Evolutionary conservation across 1,140 invertebrate species (phyloP).

Genomic region (Periplaneta americana): DNA sequence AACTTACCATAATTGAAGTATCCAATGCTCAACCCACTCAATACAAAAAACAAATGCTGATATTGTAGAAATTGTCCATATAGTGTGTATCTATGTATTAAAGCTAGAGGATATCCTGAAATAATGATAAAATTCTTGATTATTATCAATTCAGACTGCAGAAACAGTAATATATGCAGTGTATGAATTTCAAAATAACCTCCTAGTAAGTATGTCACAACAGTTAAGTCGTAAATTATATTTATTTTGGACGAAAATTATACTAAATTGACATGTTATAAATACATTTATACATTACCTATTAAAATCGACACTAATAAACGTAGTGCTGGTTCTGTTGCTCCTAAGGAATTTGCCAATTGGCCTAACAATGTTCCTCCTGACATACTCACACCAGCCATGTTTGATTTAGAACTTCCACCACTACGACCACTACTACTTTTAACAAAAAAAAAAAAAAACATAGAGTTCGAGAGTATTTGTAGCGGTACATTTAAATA

Average conservation of each 20-base stretch:
- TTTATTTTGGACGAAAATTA: neutral
- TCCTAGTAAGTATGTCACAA: neutral
- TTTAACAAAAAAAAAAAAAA: neutral
- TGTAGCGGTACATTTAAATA: neutral
- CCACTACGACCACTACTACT: no score
- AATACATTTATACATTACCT: slow-evolving; percentile 4
- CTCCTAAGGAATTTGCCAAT: slow-evolving; percentile 8
- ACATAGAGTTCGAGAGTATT: neutral
- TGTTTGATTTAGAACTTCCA: neutral
- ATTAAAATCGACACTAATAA: slow-evolving; percentile 15
- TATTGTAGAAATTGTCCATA: slow-evolving; percentile 9
- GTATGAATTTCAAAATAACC: neutral
- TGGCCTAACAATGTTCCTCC: slow-evolving; percentile 1
- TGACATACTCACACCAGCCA: neutral
- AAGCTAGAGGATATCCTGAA: slow-evolving; percentile 17
- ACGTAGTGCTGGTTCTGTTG: slow-evolving; percentile 17
- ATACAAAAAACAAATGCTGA: slow-evolving; percentile 14
- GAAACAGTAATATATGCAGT: neutral
- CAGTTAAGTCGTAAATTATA: neutral
- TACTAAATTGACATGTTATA: neutral
- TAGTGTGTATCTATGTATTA: slow-evolving; percentile 16
- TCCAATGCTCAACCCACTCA: slow-evolving; percentile 13
- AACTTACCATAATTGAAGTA: slow-evolving; percentile 20
- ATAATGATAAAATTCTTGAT: neutral
- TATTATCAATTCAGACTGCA: neutral